A percentile compares a stretch with the other conserved stretches of the same genome.
These are phyloP conservation scores for Aphidius colemani DNA, from an alignment of 2,888 invertebrate species.

Conservation along the genomic window DNA sequence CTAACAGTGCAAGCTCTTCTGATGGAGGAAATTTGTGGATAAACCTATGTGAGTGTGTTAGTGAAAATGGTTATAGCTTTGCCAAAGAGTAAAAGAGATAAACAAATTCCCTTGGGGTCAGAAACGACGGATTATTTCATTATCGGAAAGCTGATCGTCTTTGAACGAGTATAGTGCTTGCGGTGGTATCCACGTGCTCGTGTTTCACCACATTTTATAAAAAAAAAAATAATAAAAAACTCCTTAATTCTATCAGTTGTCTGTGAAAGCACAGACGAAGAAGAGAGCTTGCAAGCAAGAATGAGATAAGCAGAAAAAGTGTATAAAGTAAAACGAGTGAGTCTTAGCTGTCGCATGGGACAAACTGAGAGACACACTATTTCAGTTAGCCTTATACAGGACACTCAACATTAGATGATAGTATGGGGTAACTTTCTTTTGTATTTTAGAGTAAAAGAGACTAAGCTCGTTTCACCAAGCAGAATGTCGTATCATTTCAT, in stretches of 20 bases:
- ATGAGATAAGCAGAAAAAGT: no score
- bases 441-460: conserved; percentile 26
- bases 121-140: conserved; percentile 40
- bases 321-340: no score
- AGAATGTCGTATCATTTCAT: conserved; percentile 32
- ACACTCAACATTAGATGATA: no score
- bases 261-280: no score
- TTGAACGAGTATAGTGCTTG: conserved; percentile 20
- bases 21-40: neutral
- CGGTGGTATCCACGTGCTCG: neutral
- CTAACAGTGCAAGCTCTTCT: conserved; percentile 4
- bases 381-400: no score
- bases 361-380: no score
- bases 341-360: no score
- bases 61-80: no score
- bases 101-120: conserved; percentile 25
- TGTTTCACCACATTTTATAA: neutral
- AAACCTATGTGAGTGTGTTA: no score
- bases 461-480: conserved; percentile 34
- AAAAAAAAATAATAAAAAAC: neutral
- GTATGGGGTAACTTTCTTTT: conserved; percentile 29
- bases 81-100: no score
- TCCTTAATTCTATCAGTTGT: no score
- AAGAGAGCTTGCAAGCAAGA: no score
- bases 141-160: conserved; percentile 43